phyloP scores from a whole-genome alignment of 2,888 invertebrate species.

The Xiphydria camelus region DNA sequence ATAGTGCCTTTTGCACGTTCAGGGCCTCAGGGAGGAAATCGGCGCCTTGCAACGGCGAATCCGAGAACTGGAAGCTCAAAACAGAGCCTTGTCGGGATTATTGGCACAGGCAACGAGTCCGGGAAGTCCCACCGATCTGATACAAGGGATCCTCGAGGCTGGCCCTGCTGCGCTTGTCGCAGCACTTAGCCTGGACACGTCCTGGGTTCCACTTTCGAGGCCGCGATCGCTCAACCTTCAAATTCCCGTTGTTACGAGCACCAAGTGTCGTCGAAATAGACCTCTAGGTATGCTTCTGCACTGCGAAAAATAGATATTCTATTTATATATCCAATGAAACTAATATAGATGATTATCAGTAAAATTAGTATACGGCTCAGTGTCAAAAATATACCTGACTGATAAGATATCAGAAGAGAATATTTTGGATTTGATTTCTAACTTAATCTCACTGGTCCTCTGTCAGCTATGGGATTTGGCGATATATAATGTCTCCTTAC shows the following conservation, averaged over 20 bases:
- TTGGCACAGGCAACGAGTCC: conserved; percentile 67
- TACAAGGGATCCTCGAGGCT: conserved; percentile 48
- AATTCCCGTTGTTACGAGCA: conserved; percentile 63
- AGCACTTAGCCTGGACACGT: conserved; percentile 69
- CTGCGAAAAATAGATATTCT: no score
- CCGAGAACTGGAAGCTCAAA: conserved; percentile 78
- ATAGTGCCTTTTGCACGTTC: no score
- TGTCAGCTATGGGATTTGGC: no score
- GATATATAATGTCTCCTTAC: no score
- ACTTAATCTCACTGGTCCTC: no score
- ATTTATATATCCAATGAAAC: no score
- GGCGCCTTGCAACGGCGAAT: conserved; percentile 73
- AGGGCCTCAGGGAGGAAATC: conserved; percentile 80
- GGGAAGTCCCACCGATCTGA: conserved; percentile 55
- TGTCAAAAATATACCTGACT: no score
- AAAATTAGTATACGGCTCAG: no score
- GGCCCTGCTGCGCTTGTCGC: conserved; percentile 51
- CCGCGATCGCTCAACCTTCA: conserved; percentile 73
- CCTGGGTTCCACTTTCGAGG: conserved; percentile 71
- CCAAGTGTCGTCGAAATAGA: conserved; percentile 57
- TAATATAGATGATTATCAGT: no score
- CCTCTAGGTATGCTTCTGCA: conserved; percentile 56
- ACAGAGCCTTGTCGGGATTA: conserved; percentile 72
- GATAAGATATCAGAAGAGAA: no score
- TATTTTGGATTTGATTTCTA: no score